Percentiles rank a stretch among this genome's conserved stretches.
Evolutionary conservation across 1,140 invertebrate species (phyloP).

Genomic region (Agrypnia vestita): DNA sequence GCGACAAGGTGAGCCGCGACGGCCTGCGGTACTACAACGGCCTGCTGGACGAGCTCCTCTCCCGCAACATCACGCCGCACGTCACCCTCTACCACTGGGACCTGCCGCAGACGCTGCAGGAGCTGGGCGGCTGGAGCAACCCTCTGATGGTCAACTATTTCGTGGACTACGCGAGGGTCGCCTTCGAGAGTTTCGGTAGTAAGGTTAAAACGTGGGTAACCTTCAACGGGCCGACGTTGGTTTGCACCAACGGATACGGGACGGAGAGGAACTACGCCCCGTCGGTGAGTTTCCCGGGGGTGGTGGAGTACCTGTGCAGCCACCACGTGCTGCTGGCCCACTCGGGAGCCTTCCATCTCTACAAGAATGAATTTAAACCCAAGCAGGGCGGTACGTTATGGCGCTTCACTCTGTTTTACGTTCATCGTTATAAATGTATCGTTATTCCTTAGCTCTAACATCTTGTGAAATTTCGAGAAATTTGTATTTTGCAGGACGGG

Average conservation of each 20-base stretch:
- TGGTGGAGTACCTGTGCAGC: conserved; percentile 73
- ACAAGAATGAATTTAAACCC: conserved; percentile 48
- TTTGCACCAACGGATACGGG: conserved; percentile 68
- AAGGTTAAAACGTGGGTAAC: conserved; percentile 69
- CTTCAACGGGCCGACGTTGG: conserved; percentile 72
- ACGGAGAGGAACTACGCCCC: conserved; percentile 64
- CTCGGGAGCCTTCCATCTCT: conserved; percentile 60
- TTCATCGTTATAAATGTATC: too few relatives aligned
- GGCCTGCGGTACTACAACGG: conserved; percentile 74
- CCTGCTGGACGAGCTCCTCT: conserved; percentile 72
- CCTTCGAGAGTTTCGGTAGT: conserved; percentile 70
- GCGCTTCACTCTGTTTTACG: too few relatives aligned
- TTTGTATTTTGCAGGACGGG: neutral
- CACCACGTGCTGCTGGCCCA: conserved; percentile 71
- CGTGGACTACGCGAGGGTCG: conserved; percentile 72
- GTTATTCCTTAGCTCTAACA: too few relatives aligned
- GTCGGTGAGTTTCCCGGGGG: conserved; percentile 65
- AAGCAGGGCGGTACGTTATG: conserved; percentile 54
- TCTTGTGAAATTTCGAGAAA: too few relatives aligned
- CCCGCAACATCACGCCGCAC: conserved; percentile 66
- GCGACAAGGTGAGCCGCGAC: conserved; percentile 51
- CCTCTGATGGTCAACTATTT: conserved; percentile 63
- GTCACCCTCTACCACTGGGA: conserved; percentile 64
- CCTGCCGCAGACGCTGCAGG: conserved; percentile 62
- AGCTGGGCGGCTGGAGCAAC: conserved; percentile 60